Evolutionary conservation across 2,113 vertebrate species (phyloP).

Genomic region (Rhabdornis inornatus): DNA sequence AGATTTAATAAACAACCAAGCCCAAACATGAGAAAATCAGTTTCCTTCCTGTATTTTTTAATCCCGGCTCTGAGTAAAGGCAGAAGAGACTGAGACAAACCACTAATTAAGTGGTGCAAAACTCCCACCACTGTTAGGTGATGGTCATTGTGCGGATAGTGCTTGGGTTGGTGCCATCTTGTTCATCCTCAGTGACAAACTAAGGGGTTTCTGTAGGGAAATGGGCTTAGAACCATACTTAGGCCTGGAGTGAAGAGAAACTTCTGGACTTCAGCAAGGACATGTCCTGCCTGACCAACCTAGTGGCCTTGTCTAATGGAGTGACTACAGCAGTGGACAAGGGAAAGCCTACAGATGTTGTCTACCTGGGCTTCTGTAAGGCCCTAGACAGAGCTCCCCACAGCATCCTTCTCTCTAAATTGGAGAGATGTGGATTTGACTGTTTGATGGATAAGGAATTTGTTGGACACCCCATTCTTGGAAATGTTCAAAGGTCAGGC

Average conservation of each 20-base stretch:
- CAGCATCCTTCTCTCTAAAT: background rate
- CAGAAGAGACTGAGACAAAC: no score
- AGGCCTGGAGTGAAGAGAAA: background rate
- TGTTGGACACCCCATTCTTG: no score
- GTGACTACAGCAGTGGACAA: background rate
- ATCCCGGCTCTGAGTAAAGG: no score
- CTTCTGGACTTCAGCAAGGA: background rate
- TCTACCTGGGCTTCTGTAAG: background rate
- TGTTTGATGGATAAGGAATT: background rate
- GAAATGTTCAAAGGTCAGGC: background rate
- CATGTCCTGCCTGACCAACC: fast-evolving
- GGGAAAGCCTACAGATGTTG: background rate
- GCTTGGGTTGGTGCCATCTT: background rate
- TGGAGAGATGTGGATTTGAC: background rate
- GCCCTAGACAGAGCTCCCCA: background rate
- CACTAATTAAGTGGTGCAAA: no score
- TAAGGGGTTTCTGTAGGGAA: background rate
- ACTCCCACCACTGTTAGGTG: no score
- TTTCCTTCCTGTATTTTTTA: no score
- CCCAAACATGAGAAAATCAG: no score
- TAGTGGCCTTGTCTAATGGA: background rate
- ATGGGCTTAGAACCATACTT: background rate
- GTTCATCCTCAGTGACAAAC: background rate
- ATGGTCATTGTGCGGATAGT: fast-evolving
- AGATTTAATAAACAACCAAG: no score